Evolutionary conservation across 2,888 invertebrate species (phyloP).

Genomic region (Neelides folsomi): DNA sequence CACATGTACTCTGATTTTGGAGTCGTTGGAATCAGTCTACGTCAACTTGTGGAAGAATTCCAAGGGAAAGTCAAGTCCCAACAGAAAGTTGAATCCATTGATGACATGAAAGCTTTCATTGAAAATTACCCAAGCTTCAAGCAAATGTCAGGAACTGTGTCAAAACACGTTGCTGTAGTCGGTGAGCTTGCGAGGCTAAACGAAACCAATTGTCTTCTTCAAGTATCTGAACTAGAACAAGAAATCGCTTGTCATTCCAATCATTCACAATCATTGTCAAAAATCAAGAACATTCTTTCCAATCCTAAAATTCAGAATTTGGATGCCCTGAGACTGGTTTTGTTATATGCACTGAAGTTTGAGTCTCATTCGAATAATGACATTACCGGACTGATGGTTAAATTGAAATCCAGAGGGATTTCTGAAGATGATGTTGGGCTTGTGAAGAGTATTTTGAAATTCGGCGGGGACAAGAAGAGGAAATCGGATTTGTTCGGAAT

Average conservation of each 20-base stretch:
- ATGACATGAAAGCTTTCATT: constrained; percentile 97
- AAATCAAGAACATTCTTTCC: constrained; percentile 61
- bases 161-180: constrained; percentile 93
- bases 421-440: constrained; percentile 42
- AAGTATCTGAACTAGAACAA: constrained; percentile 86
- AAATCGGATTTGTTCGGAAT: constrained; percentile 32
- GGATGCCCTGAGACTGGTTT: constrained; percentile 76
- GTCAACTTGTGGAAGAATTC: constrained; percentile 93
- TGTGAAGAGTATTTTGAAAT: constrained; percentile 24
- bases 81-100: constrained; percentile 92
- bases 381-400: constrained; percentile 58
- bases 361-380: constrained; percentile 79
- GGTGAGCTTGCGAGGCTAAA: constrained; percentile 84
- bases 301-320: constrained; percentile 57
- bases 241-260: constrained; percentile 65
- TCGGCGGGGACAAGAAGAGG: constrained; percentile 29
- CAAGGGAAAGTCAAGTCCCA: constrained; percentile 89
- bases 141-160: constrained; percentile 63
- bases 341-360: constrained; percentile 85
- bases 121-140: constrained; percentile 97
- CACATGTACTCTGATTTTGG: constrained; percentile 95
- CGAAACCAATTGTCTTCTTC: constrained; percentile 60
- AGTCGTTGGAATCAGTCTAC: constrained; percentile 94
- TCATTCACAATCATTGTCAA: constrained; percentile 49
- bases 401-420: constrained; percentile 57